Evolutionary conservation across 1,140 invertebrate genomes (phyloP).

Genomic region (Drosophila bocki): DNA sequence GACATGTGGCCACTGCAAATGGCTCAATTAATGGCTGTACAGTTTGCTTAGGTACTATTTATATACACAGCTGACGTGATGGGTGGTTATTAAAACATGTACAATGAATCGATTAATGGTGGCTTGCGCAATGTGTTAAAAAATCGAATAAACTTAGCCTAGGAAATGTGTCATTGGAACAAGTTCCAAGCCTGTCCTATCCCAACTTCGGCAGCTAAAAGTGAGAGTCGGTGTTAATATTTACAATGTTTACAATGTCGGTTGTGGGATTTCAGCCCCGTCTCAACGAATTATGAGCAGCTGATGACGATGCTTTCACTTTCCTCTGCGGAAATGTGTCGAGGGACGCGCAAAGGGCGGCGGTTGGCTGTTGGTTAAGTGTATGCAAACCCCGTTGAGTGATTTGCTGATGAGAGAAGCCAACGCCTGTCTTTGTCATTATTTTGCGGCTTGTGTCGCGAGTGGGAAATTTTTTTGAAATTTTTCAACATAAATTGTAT

Average conservation of each 20-base stretch:
- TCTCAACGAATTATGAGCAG: conserved; percentile 52
- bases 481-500: not conserved
- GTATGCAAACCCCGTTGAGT: conserved; percentile 43
- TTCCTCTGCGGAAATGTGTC: conserved; percentile 61
- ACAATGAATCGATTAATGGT: conserved; percentile 39
- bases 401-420: conserved; percentile 44
- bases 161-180: conserved; percentile 47
- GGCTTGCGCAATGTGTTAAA: conserved; percentile 50
- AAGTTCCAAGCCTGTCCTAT: conserved; percentile 1
- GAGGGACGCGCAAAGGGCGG: conserved; percentile 22
- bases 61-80: conserved; percentile 43
- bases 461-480: not conserved
- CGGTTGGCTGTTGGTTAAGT: conserved; percentile 13
- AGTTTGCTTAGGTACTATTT: conserved; percentile 29
- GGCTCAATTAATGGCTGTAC: conserved; percentile 43
- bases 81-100: conserved; percentile 29
- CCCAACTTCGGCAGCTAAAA: not conserved
- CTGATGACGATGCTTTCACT: conserved; percentile 72
- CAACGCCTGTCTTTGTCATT: conserved; percentile 41
- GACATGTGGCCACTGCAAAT: conserved; percentile 64
- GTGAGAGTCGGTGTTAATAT: conserved; percentile 39
- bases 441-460: not conserved
- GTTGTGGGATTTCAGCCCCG: conserved; percentile 19
- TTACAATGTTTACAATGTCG: conserved; percentile 65
- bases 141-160: conserved; percentile 40